These are phyloP conservation scores for Eledona agricola DNA, from an alignment of 2,888 invertebrate species.

Conservation along the genomic window DNA sequence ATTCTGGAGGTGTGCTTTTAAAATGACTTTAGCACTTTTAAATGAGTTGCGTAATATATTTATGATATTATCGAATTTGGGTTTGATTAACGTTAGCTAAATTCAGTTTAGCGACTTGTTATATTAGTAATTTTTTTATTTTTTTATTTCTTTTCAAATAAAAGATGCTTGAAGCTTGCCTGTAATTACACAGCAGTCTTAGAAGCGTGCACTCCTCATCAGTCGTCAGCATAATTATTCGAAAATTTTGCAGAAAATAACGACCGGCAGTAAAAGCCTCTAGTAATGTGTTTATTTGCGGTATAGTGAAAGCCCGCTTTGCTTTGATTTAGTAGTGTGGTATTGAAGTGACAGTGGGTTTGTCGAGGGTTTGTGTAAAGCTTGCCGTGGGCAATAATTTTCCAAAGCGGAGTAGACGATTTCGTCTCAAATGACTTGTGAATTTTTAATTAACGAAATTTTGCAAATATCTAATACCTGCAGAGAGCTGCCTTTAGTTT, in stretches of 20 bases:
- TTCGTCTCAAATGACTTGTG: slow-evolving; percentile 5
- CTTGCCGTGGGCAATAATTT: slow-evolving; percentile 55
- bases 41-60: slow-evolving; percentile 56
- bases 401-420: slow-evolving; percentile 43
- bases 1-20: slow-evolving; percentile 53
- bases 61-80: too few species aligned
- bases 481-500: not conserved
- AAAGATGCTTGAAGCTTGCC: too few species aligned
- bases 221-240: slow-evolving; percentile 16
- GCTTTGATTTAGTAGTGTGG: slow-evolving; percentile 59
- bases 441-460: slow-evolving; percentile 23
- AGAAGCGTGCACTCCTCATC: too few species aligned
- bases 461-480: too few species aligned
- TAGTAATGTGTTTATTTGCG: slow-evolving; percentile 53
- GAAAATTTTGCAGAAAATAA: too few species aligned
- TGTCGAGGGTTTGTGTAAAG: slow-evolving; percentile 53
- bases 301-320: slow-evolving; percentile 44
- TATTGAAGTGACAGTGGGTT: slow-evolving; percentile 61
- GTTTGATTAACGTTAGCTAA: too few species aligned
- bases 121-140: too few species aligned
- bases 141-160: too few species aligned
- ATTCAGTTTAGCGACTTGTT: too few species aligned
- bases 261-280: slow-evolving; percentile 20
- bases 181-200: too few species aligned
- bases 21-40: slow-evolving; percentile 58